phyloP scores from a whole-genome alignment of 2,888 invertebrate genomes.

The Azorinus chamasolen region DNA sequence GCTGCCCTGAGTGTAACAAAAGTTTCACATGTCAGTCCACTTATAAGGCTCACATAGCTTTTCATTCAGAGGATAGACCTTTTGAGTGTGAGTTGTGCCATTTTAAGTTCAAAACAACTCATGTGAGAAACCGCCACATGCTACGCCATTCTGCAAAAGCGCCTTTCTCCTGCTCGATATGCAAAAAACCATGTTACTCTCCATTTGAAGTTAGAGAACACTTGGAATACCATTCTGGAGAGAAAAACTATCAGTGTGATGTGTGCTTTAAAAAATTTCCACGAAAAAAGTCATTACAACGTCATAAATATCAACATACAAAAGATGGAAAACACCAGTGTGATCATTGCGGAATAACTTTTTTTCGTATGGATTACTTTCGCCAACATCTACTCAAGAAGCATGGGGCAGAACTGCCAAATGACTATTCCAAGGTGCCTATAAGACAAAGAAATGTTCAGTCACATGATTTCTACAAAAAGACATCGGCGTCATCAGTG shows the following conservation, averaged over 20 bases:
- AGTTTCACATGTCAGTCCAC: conserved; percentile 50
- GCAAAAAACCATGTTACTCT: background rate
- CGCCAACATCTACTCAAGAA: background rate
- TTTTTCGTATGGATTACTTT: background rate
- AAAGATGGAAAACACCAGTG: background rate
- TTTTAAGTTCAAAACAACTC: no score
- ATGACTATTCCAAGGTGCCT: no score
- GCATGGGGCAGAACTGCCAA: no score
- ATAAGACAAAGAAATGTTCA: no score
- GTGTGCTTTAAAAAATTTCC: background rate
- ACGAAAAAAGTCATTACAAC: background rate
- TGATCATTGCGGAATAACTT: background rate
- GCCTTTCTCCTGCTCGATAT: background rate
- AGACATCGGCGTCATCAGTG: no score
- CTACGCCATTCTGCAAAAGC: background rate
- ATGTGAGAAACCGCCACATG: background rate
- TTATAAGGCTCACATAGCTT: conserved; percentile 61
- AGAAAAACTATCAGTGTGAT: background rate
- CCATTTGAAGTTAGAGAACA: background rate
- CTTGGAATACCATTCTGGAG: background rate
- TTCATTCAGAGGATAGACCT: no score
- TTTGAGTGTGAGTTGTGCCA: no score
- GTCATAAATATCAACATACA: background rate
- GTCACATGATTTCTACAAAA: no score
- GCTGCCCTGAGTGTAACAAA: conserved; percentile 48